These are phyloP conservation scores for Strix aluco DNA, from an alignment of 2,113 vertebrate species.

Conservation along the genomic window DNA sequence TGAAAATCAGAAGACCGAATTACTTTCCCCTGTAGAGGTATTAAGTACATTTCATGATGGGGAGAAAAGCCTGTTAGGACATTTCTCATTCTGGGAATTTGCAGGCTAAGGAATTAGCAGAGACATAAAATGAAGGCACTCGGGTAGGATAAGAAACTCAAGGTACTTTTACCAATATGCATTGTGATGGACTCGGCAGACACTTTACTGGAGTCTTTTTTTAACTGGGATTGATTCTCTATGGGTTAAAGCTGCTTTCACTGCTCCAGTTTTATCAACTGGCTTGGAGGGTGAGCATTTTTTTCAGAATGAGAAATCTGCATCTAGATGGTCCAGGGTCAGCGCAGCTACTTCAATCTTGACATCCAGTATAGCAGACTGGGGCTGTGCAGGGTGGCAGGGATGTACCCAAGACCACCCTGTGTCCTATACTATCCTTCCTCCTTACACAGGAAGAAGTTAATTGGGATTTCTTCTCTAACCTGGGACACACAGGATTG, in stretches of 20 bases:
- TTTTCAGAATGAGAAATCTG: neutral
- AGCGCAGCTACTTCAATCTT: neutral
- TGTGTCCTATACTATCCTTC: neutral
- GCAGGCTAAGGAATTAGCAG: constrained; percentile 12
- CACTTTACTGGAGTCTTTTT: neutral
- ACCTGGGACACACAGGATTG: neutral
- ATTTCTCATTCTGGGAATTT: constrained; percentile 15
- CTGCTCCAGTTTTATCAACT: neutral
- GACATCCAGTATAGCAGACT: neutral
- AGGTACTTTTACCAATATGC: neutral
- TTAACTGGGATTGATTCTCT: neutral
- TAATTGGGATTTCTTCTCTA: neutral
- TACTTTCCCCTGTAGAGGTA: constrained; percentile 20
- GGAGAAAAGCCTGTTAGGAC: constrained; percentile 26
- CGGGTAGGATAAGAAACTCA: neutral
- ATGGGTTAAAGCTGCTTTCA: neutral
- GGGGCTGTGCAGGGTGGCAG: neutral
- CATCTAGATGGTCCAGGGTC: neutral
- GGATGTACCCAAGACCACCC: fast-evolving
- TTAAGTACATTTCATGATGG: constrained; percentile 9
- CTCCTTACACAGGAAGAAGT: neutral
- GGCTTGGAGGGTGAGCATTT: neutral
- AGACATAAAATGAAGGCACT: neutral
- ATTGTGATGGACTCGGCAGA: neutral
- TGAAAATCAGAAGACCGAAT: constrained; percentile 44